Conservation (phyloP, 2,888 invertebrate species). For the Parelbella ahira region DNA sequence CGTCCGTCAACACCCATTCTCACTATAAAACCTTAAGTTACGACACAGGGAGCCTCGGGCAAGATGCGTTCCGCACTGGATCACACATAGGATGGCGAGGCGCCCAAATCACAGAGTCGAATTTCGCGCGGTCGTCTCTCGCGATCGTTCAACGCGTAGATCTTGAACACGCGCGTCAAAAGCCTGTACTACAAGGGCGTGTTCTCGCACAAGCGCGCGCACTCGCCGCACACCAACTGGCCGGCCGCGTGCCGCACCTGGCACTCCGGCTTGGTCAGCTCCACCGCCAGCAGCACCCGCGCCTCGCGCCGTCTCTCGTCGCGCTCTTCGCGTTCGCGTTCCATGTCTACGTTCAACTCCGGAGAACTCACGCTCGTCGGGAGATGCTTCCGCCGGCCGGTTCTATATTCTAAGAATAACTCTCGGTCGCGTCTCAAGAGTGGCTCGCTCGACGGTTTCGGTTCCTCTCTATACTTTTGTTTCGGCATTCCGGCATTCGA, state of each 20-base stretch:
- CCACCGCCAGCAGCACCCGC: conserved; percentile 67
- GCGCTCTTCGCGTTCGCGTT: conserved; percentile 22
- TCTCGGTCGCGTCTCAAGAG: conserved; percentile 52
- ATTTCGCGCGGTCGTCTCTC: conserved; percentile 33
- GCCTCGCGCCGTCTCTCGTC: conserved; percentile 39
- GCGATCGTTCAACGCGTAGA: conserved; percentile 61
- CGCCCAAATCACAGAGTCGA: conserved; percentile 36
- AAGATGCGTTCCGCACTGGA: conserved; percentile 38
- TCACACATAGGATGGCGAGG: conserved; percentile 42
- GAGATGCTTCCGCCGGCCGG: conserved; percentile 39
- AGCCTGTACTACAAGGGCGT: conserved; percentile 73
- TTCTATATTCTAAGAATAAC: no score
- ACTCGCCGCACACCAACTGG: conserved; percentile 48
- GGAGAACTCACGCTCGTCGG: conserved; percentile 70
- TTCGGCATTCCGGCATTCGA: conserved; percentile 37
- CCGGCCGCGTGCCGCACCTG: conserved; percentile 42
- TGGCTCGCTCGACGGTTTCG: conserved; percentile 68
- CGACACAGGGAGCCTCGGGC: conserved; percentile 37
- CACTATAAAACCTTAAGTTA: conserved; percentile 12
- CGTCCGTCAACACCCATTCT: conserved; percentile 16
- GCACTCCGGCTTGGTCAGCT: conserved; percentile 48
- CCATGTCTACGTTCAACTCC: conserved; percentile 47
- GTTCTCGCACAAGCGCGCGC: conserved; percentile 45
- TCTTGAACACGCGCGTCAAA: conserved; percentile 71
- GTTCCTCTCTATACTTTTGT: conserved; percentile 37